Conservation (phyloP, 2,113 vertebrate genomes). For the Pithys albifrons region DNA sequence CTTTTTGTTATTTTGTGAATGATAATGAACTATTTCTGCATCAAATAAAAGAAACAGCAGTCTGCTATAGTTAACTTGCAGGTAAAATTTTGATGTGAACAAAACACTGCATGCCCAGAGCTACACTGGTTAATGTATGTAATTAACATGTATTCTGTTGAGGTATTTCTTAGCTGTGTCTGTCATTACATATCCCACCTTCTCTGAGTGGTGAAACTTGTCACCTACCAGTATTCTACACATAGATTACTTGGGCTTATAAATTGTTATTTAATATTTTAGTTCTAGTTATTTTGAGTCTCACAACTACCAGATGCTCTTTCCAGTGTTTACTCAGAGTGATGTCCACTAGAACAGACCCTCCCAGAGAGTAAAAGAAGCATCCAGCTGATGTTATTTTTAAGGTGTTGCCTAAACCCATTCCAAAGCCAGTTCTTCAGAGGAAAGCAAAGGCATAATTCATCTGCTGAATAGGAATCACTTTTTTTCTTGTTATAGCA, state of each 20-base stretch:
- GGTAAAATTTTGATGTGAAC: neutral
- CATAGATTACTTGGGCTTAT: neutral
- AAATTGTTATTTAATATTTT: neutral
- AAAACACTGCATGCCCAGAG: neutral
- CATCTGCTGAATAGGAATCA: constrained; percentile 8
- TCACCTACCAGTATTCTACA: neutral
- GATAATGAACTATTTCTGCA: neutral
- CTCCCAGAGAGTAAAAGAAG: neutral
- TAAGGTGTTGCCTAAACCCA: neutral
- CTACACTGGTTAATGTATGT: neutral
- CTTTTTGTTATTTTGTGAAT: neutral
- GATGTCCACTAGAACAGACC: neutral
- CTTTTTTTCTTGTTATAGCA: neutral
- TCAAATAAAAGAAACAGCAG: neutral
- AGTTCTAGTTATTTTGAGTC: neutral
- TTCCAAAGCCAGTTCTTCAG: constrained; percentile 20
- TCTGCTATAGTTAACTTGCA: neutral
- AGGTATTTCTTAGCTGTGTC: neutral
- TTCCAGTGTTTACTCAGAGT: neutral
- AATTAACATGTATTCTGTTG: neutral
- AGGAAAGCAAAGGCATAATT: constrained; percentile 23
- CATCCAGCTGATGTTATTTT: neutral
- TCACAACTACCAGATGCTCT: neutral
- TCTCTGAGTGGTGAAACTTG: neutral
- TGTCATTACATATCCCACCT: neutral